These are phyloP conservation scores for Drosophila neotestacea DNA, from an alignment of 2,888 invertebrate genomes.

Conservation along the genomic window DNA sequence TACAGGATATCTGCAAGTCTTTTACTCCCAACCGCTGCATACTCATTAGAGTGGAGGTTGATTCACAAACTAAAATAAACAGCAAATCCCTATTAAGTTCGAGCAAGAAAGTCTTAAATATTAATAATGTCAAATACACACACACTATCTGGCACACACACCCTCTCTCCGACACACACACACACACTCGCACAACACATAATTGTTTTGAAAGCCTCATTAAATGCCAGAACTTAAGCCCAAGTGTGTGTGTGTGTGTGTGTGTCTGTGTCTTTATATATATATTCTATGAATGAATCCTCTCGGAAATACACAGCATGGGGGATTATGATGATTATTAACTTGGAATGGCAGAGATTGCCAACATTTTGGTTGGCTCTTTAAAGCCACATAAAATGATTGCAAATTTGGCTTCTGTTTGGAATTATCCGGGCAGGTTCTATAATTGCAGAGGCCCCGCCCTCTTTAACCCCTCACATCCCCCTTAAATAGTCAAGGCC, in stretches of 20 bases:
- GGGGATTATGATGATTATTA: conserved; percentile 74
- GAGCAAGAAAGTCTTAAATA: conserved; percentile 58
- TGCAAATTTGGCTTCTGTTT: conserved; percentile 63
- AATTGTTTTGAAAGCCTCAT: conserved; percentile 81
- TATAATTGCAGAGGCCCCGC: conserved; percentile 56
- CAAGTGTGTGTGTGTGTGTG: conserved; percentile 24
- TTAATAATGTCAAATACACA: conserved; percentile 67
- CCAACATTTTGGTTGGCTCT: conserved; percentile 43
- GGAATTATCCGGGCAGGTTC: conserved; percentile 63
- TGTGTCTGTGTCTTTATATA: background rate
- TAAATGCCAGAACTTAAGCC: conserved; percentile 77
- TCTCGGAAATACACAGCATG: conserved; percentile 41
- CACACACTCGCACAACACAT: conserved; percentile 41
- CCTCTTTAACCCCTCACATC: background rate
- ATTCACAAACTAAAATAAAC: conserved; percentile 19
- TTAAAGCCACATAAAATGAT: conserved; percentile 65
- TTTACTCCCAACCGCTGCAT: background rate
- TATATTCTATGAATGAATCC: conserved; percentile 10
- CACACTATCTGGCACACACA: conserved; percentile 29
- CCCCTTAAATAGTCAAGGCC: conserved; percentile 52
- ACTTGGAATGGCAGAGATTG: conserved; percentile 54
- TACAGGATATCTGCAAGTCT: background rate
- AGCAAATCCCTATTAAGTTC: conserved; percentile 36
- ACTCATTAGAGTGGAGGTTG: conserved; percentile 1
- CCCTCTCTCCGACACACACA: conserved; percentile 11